A percentile compares a stretch with the other conserved stretches of the same genome.
Conservation (phyloP, 1,140 invertebrate species). For the Orussus abietinus region DNA sequence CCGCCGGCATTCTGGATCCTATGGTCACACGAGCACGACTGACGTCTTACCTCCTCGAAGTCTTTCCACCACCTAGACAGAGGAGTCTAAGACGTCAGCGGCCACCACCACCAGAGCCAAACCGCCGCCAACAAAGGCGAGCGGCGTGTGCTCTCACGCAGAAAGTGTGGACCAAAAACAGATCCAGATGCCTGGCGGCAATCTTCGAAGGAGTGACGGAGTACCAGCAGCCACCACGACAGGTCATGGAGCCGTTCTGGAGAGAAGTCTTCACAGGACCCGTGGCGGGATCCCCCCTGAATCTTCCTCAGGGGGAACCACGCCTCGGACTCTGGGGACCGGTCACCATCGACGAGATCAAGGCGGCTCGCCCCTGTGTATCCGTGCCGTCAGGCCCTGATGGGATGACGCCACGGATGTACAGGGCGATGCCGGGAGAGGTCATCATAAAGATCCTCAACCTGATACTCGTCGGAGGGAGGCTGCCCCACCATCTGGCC, state of each 20-base stretch:
- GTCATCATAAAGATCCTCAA: slow-evolving; percentile 11
- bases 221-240: neutral
- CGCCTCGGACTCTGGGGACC: neutral
- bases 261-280: neutral
- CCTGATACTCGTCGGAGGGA: slow-evolving; percentile 1
- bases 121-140: no score
- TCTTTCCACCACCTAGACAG: no score
- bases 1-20: no score
- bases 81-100: no score
- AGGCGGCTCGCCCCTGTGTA: neutral
- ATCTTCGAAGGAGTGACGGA: neutral
- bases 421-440: neutral
- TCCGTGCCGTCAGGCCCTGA: slow-evolving; percentile 16
- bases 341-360: neutral
- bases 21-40: no score
- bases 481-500: slow-evolving; percentile 9
- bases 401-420: neutral
- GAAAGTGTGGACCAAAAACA: slow-evolving; percentile 1
- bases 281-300: neutral
- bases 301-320: no score
- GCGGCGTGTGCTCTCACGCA: neutral
- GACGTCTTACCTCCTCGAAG: no score
- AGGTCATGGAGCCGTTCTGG: slow-evolving; percentile 11
- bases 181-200: neutral
- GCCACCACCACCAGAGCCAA: no score